Conservation (phyloP, 1,140 invertebrate genomes). For the Pissodes strobi region DNA sequence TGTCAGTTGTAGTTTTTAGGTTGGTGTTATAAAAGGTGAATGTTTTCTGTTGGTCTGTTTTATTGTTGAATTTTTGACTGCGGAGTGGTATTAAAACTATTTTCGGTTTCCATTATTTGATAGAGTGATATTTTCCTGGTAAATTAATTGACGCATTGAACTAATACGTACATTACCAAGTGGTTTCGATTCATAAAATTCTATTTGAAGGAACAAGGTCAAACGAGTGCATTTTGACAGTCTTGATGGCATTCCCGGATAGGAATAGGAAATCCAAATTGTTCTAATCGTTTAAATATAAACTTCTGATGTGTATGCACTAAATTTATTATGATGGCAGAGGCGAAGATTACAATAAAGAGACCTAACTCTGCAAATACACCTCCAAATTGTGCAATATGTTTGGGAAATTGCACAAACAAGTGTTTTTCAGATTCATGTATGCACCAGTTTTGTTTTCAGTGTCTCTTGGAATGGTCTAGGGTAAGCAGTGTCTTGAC, state of each 20-base stretch:
- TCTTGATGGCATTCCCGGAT: constrained; percentile 7
- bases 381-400: constrained; percentile 90
- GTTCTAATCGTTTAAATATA: too few species aligned
- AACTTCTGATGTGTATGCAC: too few species aligned
- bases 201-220: constrained; percentile 8
- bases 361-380: constrained; percentile 63
- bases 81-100: too few species aligned
- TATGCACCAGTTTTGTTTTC: constrained; percentile 92
- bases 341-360: constrained; percentile 38
- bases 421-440: constrained; percentile 92
- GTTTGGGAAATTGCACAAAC: constrained; percentile 81
- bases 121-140: too few species aligned
- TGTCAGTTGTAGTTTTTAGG: too few species aligned
- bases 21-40: too few species aligned
- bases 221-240: constrained; percentile 15
- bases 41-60: too few species aligned
- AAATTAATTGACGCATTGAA: too few species aligned
- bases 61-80: too few species aligned
- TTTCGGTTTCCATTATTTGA: too few species aligned
- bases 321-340: constrained; percentile 38
- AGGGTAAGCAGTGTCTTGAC: constrained; percentile 75
- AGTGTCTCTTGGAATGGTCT: constrained; percentile 91
- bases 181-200: too few species aligned
- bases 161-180: too few species aligned
- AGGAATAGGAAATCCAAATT: not conserved